Conservation (phyloP, 2,888 invertebrate genomes). For the Hemistola chrysoprasaria region DNA sequence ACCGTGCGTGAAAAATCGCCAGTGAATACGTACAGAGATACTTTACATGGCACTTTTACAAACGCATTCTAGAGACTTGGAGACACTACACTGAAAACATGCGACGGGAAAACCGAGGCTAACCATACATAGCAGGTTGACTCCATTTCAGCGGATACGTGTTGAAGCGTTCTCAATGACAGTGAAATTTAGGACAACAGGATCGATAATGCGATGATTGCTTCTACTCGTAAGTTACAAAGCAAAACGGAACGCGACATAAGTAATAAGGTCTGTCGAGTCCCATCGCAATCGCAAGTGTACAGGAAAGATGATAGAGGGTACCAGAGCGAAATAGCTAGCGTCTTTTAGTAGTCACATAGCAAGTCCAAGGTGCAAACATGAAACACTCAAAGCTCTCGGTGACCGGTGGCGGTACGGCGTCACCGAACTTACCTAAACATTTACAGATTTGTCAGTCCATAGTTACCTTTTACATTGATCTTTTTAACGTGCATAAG, state of each 20-base stretch:
- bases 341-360: constrained; percentile 79
- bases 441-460: constrained; percentile 37
- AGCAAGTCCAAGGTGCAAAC: constrained; percentile 84
- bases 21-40: no score
- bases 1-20: no score
- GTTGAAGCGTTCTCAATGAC: no score
- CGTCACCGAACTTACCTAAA: constrained; percentile 75
- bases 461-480: constrained; percentile 11
- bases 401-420: constrained; percentile 68
- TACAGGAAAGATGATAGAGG: constrained; percentile 81
- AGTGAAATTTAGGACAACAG: constrained; percentile 6
- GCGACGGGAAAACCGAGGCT: no score
- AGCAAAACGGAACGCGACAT: constrained; percentile 50
- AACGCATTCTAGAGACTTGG: no score
- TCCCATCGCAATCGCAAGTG: constrained; percentile 79
- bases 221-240: background rate
- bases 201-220: background rate
- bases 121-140: no score
- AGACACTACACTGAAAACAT: no score
- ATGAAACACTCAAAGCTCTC: constrained; percentile 83
- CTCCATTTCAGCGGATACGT: no score
- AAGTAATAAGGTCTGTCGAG: constrained; percentile 55
- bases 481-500: no score
- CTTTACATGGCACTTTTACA: no score
- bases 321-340: constrained; percentile 80